Conservation (phyloP, 1,140 invertebrate species). For the Harlomillsia oculata region DNA sequence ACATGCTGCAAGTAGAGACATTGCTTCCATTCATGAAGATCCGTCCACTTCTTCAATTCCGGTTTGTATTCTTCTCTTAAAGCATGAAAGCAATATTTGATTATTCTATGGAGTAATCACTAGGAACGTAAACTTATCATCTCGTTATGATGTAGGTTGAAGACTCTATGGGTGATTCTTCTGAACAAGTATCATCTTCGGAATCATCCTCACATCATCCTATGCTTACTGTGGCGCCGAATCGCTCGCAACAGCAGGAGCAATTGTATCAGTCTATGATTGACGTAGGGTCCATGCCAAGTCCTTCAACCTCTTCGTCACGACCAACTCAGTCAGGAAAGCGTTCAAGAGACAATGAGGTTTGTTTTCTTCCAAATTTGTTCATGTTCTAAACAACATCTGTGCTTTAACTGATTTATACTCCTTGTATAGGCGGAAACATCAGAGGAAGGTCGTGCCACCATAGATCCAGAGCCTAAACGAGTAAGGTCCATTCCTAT, state of each 20-base stretch:
- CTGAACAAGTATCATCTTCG: slow-evolving; percentile 33
- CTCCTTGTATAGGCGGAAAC: slow-evolving; percentile 9
- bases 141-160: slow-evolving; percentile 2
- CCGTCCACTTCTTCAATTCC: slow-evolving; percentile 34
- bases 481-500: slow-evolving; percentile 13
- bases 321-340: slow-evolving; percentile 25
- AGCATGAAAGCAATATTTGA: neutral
- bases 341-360: slow-evolving; percentile 21
- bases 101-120: neutral
- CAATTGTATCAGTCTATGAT: slow-evolving; percentile 16
- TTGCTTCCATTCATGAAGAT: slow-evolving; percentile 27
- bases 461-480: slow-evolving; percentile 27
- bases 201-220: slow-evolving; percentile 30
- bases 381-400: neutral
- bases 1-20: slow-evolving; percentile 13
- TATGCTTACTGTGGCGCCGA: slow-evolving; percentile 22
- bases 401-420: too few species aligned
- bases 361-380: too few species aligned
- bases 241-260: slow-evolving; percentile 24
- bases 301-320: slow-evolving; percentile 23
- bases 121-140: neutral
- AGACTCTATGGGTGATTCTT: slow-evolving; percentile 34
- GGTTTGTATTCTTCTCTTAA: neutral
- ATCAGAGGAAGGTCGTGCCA: slow-evolving; percentile 11
- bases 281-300: slow-evolving; percentile 10